Base-by-base conservation (phyloP, 2,888 invertebrate genomes). In the Thymelicus acteon region DNA sequence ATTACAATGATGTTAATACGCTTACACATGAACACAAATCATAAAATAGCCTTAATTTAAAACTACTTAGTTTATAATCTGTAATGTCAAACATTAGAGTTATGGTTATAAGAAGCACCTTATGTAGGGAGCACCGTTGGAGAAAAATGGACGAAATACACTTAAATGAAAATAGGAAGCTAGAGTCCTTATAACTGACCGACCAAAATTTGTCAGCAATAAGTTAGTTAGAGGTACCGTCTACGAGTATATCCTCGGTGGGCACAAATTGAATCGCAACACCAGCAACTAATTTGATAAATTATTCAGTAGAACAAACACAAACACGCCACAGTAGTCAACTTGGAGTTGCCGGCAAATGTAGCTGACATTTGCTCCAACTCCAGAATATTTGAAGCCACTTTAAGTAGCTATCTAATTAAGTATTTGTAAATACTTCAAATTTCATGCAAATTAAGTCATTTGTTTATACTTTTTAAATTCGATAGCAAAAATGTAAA, bases 241-340 rank as follows among this genome's bases (percentile, higher is more conserved):
- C 54, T 8, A 8, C 7, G 52, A 52, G 52, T 52, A 63, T 19
- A 54, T 58, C 48, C 54, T 24, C 62, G 58, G 68, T 57, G 62
- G 57, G 19, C 57, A 37, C 57, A 58, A 64, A 70, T 31, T 63
- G n/a, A 60, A 70, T 60, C 24, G 49, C 15, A 19, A 66, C 66
- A 64, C 58, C 37, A 71, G 57, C 52, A 57, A 54, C 60, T 61
- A 60, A 71, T 64, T 64, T 52, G 70, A 70, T 64, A 70, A 70
- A 64, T 70, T 64, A 70, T 70, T 70, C 64, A 64, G 58, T 52
- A 49, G 64, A 63, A 58, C 64, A 60, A 64, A 60, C 52, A 61
- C 47, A 63, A 69, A 62, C 49, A 69, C 37, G 44, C 19, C 62
- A 58, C 47, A 62, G 62, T 57, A 31, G 48, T 54, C 61, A 31